phyloP scores from a whole-genome alignment of 1,140 invertebrate genomes.

The Tetramorium alpestre region DNA sequence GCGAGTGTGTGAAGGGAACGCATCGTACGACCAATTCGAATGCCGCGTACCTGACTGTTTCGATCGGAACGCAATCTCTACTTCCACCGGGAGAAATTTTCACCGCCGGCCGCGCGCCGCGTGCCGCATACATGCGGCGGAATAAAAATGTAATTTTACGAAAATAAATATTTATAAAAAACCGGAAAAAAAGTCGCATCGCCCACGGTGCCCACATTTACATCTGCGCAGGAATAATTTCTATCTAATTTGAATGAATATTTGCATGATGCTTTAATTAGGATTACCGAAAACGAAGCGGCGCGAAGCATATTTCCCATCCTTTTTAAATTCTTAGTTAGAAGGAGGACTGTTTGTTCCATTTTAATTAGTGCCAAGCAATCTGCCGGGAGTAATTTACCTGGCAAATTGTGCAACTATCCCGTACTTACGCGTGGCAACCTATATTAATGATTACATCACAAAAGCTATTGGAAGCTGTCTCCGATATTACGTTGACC shows the following conservation, averaged over 20 bases:
- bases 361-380: constrained; percentile 35
- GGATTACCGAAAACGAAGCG: not conserved
- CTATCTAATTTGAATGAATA: constrained; percentile 46
- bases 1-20: constrained; percentile 60
- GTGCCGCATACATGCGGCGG: not conserved
- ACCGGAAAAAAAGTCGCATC: not conserved
- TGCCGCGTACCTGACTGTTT: not conserved
- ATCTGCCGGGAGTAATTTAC: constrained; percentile 30
- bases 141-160: constrained; percentile 17
- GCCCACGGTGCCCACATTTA: constrained; percentile 13
- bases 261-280: constrained; percentile 32
- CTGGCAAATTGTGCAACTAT: constrained; percentile 36
- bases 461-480: constrained; percentile 46
- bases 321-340: constrained; percentile 26
- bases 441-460: constrained; percentile 37
- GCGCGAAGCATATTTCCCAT: constrained; percentile 4
- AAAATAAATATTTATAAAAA: constrained; percentile 51
- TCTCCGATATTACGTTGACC: constrained; percentile 30
- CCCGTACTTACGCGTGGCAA: not conserved
- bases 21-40: constrained; percentile 49
- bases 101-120: not conserved
- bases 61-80: constrained; percentile 20
- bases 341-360: not conserved
- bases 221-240: constrained; percentile 44
- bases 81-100: not conserved